These are phyloP conservation scores for Epinephelus awoara DNA, from an alignment of 2,797 vertebrate species.

Conservation along the genomic window DNA sequence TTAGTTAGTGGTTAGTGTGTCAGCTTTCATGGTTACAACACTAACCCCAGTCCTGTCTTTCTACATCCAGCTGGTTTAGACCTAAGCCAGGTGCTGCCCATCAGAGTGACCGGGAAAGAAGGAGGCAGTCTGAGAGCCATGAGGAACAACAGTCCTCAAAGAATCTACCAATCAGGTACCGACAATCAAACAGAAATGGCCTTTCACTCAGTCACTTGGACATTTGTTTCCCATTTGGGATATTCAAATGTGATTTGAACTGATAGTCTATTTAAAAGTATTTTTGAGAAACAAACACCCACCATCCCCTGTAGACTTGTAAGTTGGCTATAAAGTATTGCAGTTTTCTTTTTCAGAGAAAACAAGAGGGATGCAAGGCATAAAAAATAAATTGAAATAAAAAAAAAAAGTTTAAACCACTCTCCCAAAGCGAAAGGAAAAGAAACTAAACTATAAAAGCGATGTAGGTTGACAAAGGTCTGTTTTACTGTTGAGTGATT, in stretches of 20 bases:
- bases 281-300: no score
- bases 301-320: no score
- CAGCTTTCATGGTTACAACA: not conserved
- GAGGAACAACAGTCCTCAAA: slow-evolving; percentile 78
- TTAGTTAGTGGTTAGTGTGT: not conserved
- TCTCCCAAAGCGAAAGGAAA: not conserved
- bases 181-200: not conserved
- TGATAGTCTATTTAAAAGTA: not conserved
- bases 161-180: slow-evolving; percentile 45
- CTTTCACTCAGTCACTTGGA: not conserved
- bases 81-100: slow-evolving; percentile 83
- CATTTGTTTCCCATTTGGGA: not conserved
- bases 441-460: not conserved
- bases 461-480: not conserved
- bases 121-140: slow-evolving; percentile 84
- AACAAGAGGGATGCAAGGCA: no score
- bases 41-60: slow-evolving; percentile 6
- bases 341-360: no score
- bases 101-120: slow-evolving; percentile 85
- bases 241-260: not conserved
- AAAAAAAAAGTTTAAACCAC: no score
- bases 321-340: no score
- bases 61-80: slow-evolving; percentile 80
- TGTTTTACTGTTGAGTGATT: not conserved
- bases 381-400: no score